Percentiles rank a stretch among this genome's conserved stretches.
phyloP scores from a whole-genome alignment of 2,888 invertebrate genomes.

The Hedychridium roseum region DNA sequence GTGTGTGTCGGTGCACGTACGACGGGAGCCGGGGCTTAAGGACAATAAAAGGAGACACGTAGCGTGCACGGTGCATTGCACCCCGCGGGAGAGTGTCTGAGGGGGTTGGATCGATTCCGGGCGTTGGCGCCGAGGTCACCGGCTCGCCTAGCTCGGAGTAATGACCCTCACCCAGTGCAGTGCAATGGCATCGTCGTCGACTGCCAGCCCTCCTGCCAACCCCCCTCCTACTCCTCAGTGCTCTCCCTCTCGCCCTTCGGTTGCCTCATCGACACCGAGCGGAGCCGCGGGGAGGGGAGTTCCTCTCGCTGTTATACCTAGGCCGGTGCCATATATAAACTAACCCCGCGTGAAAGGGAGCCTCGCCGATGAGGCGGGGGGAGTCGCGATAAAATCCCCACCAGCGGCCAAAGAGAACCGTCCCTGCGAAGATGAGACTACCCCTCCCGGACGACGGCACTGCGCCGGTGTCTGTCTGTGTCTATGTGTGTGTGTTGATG shows the following conservation, averaged over 20 bases:
- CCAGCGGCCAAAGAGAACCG: conserved; percentile 6
- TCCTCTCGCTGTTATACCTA: conserved; percentile 11
- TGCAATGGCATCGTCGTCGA: conserved; percentile 65
- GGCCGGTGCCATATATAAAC: conserved; percentile 6
- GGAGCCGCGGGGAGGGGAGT: conserved; percentile 12
- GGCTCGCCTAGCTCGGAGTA: conserved; percentile 63
- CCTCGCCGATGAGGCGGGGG: too few relatives aligned
- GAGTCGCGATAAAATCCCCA: conserved; percentile 16
- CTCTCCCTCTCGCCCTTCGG: neutral
- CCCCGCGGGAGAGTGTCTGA: conserved; percentile 35
- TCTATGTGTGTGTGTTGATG: too few relatives aligned
- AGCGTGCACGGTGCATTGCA: conserved; percentile 52
- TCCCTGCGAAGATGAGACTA: conserved; percentile 34
- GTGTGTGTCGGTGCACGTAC: conserved; percentile 12
- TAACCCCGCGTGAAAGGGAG: conserved; percentile 10
- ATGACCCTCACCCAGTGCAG: conserved; percentile 65
- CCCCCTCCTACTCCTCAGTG: conserved; percentile 1
- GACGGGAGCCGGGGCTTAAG: conserved; percentile 12
- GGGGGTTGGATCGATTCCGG: conserved; percentile 62
- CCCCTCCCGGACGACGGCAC: conserved; percentile 58
- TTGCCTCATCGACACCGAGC: neutral
- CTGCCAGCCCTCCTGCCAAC: conserved; percentile 49
- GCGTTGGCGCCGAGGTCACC: conserved; percentile 64
- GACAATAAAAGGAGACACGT: conserved; percentile 39
- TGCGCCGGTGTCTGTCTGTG: too few relatives aligned